phyloP scores from a whole-genome alignment of 30 jellyfish, hydroid and myxozoan species.

The Aurelia aurita complex sp. Pacific region DNA sequence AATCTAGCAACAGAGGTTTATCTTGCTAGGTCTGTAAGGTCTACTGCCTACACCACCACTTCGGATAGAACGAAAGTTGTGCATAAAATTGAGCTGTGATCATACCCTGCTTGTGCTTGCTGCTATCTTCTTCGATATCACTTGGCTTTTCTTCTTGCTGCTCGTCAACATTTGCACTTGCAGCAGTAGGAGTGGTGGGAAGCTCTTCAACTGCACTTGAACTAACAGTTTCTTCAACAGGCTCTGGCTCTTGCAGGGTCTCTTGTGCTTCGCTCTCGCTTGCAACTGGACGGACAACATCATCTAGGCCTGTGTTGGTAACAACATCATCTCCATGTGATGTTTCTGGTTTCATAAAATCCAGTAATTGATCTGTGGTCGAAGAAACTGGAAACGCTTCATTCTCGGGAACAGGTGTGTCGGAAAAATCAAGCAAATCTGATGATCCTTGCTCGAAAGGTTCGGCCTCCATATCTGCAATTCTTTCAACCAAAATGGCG shows the following conservation, averaged over 20 bases:
- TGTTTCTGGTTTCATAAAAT: slow-evolving; percentile 50
- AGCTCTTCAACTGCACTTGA: slow-evolving; percentile 7
- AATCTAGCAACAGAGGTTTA: too few relatives aligned
- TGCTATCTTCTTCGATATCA: not conserved
- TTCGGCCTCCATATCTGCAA: slow-evolving; percentile 64
- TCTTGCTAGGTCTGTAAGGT: too few relatives aligned
- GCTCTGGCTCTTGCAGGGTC: not conserved
- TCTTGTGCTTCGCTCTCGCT: slow-evolving; percentile 14
- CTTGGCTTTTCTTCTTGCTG: slow-evolving; percentile 10
- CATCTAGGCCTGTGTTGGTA: not conserved
- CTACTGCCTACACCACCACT: too few relatives aligned
- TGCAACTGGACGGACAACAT: not conserved
- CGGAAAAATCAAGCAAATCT: slow-evolving; percentile 40
- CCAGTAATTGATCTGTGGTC: slow-evolving; percentile 66
- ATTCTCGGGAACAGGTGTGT: slow-evolving; percentile 42
- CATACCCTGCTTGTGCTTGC: slow-evolving; percentile 9
- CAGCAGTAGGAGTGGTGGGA: not conserved
- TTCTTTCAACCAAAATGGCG: slow-evolving; percentile 54
- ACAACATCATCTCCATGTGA: slow-evolving; percentile 10
- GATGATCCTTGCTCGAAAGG: slow-evolving; percentile 30
- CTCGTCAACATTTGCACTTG: not conserved
- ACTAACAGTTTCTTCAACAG: not conserved
- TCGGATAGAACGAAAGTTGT: too few relatives aligned
- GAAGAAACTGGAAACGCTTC: slow-evolving; percentile 69
- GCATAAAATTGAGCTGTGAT: not conserved